Percentiles rank a stretch among this genome's conserved stretches.
phyloP scores from a whole-genome alignment of 2,888 invertebrate species.

The Eupithecia vulgata region DNA sequence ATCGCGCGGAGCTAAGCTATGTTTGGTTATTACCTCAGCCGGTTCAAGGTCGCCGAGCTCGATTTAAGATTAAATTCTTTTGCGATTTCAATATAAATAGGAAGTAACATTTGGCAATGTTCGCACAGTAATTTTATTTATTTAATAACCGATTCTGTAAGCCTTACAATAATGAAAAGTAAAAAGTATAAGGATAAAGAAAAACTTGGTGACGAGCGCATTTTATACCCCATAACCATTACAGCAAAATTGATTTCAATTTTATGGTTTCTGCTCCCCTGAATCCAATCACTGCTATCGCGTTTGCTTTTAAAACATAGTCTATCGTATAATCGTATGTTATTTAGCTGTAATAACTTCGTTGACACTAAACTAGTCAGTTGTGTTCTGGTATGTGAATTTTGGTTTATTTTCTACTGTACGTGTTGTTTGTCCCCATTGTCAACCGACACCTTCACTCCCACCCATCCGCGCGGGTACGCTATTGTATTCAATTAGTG shows the following conservation, averaged over 20 bases:
- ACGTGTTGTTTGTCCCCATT: not conserved
- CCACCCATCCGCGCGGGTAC: not conserved
- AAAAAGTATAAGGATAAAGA: slow-evolving; percentile 59
- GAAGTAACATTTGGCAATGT: slow-evolving; percentile 10
- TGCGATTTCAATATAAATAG: slow-evolving; percentile 33
- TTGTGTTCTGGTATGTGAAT: slow-evolving; percentile 22
- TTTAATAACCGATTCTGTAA: not conserved
- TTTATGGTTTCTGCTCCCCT: slow-evolving; percentile 82
- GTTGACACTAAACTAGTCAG: slow-evolving; percentile 6
- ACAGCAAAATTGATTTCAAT: slow-evolving; percentile 82
- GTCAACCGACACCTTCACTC: not conserved
- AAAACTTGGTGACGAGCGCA: slow-evolving; percentile 66
- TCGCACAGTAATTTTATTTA: not conserved
- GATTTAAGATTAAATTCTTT: slow-evolving; percentile 32
- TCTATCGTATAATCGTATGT: slow-evolving; percentile 65
- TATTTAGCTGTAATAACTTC: slow-evolving; percentile 55
- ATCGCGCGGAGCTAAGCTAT: slow-evolving; percentile 63
- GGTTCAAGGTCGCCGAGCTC: slow-evolving; percentile 42
- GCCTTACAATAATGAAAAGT: slow-evolving; percentile 25
- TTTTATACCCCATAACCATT: slow-evolving; percentile 81
- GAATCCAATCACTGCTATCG: slow-evolving; percentile 83
- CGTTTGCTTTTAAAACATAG: slow-evolving; percentile 79
- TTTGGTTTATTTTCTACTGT: slow-evolving; percentile 12
- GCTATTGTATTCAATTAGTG: not conserved
- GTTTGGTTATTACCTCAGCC: slow-evolving; percentile 58